phyloP scores from a whole-genome alignment of 2,888 invertebrate species.

The Nycteola revayana region DNA sequence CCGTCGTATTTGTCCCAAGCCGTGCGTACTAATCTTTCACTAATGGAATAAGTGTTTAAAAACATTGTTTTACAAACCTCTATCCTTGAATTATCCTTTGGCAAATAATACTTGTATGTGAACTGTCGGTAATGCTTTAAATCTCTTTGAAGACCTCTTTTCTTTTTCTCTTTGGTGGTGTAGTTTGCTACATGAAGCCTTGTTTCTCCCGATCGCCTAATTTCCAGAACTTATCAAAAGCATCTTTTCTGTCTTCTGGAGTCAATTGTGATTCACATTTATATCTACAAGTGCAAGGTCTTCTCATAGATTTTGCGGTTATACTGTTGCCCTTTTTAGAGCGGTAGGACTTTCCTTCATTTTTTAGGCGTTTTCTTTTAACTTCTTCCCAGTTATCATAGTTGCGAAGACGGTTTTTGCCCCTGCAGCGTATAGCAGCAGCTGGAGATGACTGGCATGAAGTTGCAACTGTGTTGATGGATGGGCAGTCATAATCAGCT shows the following conservation, averaged over 20 bases:
- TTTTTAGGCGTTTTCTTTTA: slow-evolving; percentile 1
- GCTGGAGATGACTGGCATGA: background rate
- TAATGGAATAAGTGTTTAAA: slow-evolving; percentile 2
- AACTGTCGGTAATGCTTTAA: slow-evolving; percentile 1
- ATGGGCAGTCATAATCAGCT: background rate
- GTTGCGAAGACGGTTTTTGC: background rate
- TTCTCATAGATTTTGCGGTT: background rate
- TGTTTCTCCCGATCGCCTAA: slow-evolving; percentile 1
- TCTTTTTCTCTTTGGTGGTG: background rate
- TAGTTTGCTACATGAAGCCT: background rate
- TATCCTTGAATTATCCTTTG: background rate
- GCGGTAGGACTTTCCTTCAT: slow-evolving; percentile 1
- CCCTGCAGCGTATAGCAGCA: background rate
- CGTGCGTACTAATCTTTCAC: slow-evolving; percentile 1
- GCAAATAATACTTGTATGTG: slow-evolving; percentile 2
- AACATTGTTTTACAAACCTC: slow-evolving; percentile 4
- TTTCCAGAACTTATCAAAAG: slow-evolving; percentile 4
- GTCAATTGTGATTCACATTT: background rate
- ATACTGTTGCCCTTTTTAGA: background rate
- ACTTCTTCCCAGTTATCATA: slow-evolving; percentile 1
- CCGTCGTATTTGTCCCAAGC: slow-evolving; percentile 3
- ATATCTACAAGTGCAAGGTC: background rate
- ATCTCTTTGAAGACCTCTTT: background rate
- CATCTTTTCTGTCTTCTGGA: background rate
- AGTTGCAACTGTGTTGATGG: background rate